Evolutionary conservation across 2,888 invertebrate genomes (phyloP).

Genomic region (Gonocerus acuteangulatus): DNA sequence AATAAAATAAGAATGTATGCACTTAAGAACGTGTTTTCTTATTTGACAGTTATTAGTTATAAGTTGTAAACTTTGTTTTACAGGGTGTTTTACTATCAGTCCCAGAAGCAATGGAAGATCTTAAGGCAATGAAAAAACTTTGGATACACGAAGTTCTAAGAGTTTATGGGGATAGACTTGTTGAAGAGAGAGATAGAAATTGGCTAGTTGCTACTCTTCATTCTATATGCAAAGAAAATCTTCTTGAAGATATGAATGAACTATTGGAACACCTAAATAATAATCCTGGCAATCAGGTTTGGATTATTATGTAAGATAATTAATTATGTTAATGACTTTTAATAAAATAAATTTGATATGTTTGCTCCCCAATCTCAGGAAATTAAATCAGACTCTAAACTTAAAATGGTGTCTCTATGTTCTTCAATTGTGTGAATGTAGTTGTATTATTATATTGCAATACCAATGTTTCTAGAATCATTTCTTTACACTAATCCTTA

Average conservation of each 20-base stretch:
- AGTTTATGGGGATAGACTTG: constrained; percentile 85
- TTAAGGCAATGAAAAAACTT: constrained; percentile 76
- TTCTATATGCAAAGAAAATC: constrained; percentile 50
- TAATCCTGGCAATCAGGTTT: not conserved
- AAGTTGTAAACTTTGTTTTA: constrained; percentile 27
- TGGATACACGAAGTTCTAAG: constrained; percentile 92
- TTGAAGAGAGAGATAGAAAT: constrained; percentile 69
- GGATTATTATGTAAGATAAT: not conserved
- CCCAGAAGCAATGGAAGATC: constrained; percentile 81
- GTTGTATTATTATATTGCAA: too few relatives aligned
- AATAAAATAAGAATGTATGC: not conserved
- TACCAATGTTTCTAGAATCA: too few relatives aligned
- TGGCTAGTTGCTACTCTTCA: constrained; percentile 73
- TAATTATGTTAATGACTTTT: too few relatives aligned
- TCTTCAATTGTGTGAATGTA: too few relatives aligned
- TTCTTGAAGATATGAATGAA: constrained; percentile 60
- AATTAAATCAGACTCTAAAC: too few relatives aligned
- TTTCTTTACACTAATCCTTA: too few relatives aligned
- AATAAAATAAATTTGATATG: too few relatives aligned
- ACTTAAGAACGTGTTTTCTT: not conserved
- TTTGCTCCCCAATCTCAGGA: too few relatives aligned
- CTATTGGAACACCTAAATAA: constrained; percentile 60
- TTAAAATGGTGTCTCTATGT: too few relatives aligned
- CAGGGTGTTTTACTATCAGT: constrained; percentile 85
- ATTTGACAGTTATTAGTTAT: too few relatives aligned